phyloP scores from a whole-genome alignment of 2,888 invertebrate species.

The Pseudoips prasinana region DNA sequence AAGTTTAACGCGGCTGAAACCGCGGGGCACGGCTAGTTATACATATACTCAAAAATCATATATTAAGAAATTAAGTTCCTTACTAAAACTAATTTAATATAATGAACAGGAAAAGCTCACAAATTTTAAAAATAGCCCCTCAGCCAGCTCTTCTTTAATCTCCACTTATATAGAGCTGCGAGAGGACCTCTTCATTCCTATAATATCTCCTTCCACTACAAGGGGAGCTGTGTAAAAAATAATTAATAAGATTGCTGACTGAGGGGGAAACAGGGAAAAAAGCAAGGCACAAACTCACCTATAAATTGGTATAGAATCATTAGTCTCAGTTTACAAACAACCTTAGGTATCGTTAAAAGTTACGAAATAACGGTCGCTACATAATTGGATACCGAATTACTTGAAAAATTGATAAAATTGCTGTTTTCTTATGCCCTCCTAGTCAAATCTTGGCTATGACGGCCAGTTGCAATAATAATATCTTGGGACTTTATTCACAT shows the following conservation, averaged over 20 bases:
- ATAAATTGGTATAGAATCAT: constrained; percentile 15
- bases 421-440: too few species aligned
- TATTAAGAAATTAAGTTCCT: too few species aligned
- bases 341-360: constrained; percentile 5
- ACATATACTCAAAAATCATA: too few species aligned
- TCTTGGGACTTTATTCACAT: too few species aligned
- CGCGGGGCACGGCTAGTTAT: too few species aligned
- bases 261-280: constrained; percentile 18
- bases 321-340: constrained; percentile 14
- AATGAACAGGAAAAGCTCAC: too few species aligned
- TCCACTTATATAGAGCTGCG: constrained; percentile 1
- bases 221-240: constrained; percentile 22
- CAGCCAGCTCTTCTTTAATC: too few species aligned
- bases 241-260: constrained; percentile 27
- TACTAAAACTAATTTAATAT: too few species aligned
- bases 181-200: constrained; percentile 21
- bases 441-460: too few species aligned
- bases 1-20: too few species aligned
- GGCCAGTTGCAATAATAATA: too few species aligned
- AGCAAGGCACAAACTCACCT: constrained; percentile 2
- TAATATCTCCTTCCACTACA: constrained; percentile 14
- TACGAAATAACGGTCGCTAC: background rate
- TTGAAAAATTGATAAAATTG: background rate
- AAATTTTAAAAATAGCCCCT: too few species aligned
- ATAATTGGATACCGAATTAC: background rate